Conservation (phyloP, 53 echinoderm and acorn worm genomes). For the Mesocentrotus franciscanus region DNA sequence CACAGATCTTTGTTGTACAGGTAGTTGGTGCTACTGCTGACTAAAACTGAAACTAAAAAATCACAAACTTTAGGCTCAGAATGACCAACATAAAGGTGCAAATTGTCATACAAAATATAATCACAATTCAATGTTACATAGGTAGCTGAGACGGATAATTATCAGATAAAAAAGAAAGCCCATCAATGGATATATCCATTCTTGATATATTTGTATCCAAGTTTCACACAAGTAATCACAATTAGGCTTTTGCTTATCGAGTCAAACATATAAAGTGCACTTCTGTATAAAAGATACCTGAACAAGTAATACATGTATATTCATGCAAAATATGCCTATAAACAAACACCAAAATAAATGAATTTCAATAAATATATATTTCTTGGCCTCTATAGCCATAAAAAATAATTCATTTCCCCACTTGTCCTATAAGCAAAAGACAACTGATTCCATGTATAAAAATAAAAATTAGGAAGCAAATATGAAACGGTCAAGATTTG, state of each 20-base stretch:
- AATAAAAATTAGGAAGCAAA: no score
- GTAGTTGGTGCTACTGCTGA: no score
- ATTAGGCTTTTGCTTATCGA: not conserved
- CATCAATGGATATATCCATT: not conserved
- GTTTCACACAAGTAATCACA: not conserved
- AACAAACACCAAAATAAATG: not conserved
- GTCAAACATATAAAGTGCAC: conserved; percentile 14
- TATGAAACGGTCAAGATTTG: no score
- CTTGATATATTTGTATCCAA: not conserved
- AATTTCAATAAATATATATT: no score
- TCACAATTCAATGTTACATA: no score
- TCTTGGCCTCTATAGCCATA: no score
- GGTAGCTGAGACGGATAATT: no score
- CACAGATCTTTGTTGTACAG: no score
- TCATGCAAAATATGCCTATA: not conserved
- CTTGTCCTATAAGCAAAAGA: not conserved
- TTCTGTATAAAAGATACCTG: not conserved
- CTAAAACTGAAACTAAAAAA: no score
- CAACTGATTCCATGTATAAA: not conserved
- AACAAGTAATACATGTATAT: not conserved
- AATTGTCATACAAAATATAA: no score
- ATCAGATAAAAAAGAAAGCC: not conserved
- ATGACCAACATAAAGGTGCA: no score
- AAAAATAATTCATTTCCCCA: not conserved
- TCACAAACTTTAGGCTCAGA: no score